Evolutionary conservation across 2,797 vertebrate genomes (phyloP).

Genomic region (Orestias chungarensis): DNA sequence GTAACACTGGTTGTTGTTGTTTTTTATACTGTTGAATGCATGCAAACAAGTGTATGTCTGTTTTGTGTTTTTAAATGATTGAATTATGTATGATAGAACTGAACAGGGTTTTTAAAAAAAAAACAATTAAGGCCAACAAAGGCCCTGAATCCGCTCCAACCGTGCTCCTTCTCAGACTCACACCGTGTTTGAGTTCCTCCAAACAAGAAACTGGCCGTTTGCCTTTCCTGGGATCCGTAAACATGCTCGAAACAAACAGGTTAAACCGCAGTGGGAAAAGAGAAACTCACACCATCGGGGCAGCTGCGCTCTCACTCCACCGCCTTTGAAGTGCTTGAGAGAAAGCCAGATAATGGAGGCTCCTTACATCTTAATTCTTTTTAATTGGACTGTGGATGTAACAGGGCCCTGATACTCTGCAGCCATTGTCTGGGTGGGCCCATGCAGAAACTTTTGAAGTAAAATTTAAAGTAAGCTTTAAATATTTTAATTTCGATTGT

Average conservation of each 20-base stretch:
- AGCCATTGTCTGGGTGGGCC: slow-evolving; percentile 36
- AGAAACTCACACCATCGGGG: slow-evolving; percentile 80
- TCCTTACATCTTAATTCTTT: slow-evolving; percentile 78
- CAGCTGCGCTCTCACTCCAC: slow-evolving; percentile 83
- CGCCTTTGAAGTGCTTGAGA: slow-evolving; percentile 80
- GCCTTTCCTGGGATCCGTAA: slow-evolving; percentile 84
- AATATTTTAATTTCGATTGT: too few relatives aligned
- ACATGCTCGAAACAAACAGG: slow-evolving; percentile 84
- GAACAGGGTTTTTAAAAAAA: slow-evolving; percentile 52
- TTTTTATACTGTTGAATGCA: background rate
- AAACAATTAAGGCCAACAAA: slow-evolving; percentile 55
- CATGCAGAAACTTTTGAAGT: slow-evolving; percentile 1
- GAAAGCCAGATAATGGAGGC: slow-evolving; percentile 77
- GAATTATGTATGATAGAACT: slow-evolving; percentile 39
- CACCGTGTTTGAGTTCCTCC: slow-evolving; percentile 74
- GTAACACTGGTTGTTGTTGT: background rate
- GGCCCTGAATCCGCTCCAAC: slow-evolving; percentile 36
- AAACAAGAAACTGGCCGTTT: slow-evolving; percentile 79
- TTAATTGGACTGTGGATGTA: slow-evolving; percentile 71
- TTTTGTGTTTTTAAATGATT: slow-evolving; percentile 20
- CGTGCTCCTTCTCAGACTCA: slow-evolving; percentile 23
- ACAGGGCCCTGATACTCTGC: slow-evolving; percentile 55
- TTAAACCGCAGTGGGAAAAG: slow-evolving; percentile 74
- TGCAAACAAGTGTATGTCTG: background rate
- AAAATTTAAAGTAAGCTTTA: too few relatives aligned